Conservation (phyloP, 1,140 invertebrate species). For the Cepaea nemoralis region DNA sequence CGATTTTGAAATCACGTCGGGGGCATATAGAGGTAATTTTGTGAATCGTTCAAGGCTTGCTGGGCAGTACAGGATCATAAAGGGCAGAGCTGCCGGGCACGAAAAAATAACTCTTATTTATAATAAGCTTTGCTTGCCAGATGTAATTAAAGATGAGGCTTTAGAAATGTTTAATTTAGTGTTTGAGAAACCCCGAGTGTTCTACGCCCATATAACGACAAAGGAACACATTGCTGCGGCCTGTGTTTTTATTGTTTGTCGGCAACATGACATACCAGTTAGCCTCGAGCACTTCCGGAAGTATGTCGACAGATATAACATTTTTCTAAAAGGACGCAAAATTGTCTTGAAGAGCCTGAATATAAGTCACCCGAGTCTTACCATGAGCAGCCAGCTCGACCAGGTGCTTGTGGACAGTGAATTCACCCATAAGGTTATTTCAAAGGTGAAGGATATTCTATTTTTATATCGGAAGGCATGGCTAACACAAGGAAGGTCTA, state of each 20-base stretch:
- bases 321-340: conserved; percentile 16
- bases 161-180: conserved; percentile 13
- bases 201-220: neutral
- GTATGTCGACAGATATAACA: neutral
- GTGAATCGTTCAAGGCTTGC: neutral
- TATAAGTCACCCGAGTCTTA: neutral
- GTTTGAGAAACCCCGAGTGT: neutral
- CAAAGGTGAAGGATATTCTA: conserved; percentile 16
- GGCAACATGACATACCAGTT: conserved; percentile 20
- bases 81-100: conserved; percentile 3
- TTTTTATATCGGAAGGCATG: conserved; percentile 29
- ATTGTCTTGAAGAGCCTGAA: neutral
- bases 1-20: conserved; percentile 4
- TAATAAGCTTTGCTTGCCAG: conserved; percentile 24
- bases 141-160: conserved; percentile 9
- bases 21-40: neutral
- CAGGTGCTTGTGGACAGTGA: neutral
- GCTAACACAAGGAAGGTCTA: conserved; percentile 24
- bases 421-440: neutral
- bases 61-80: neutral
- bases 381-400: neutral
- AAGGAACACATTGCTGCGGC: conserved; percentile 23
- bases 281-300: conserved; percentile 7
- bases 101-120: conserved; percentile 1
- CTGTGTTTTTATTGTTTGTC: conserved; percentile 27